Evolutionary conservation across 2,888 invertebrate genomes (phyloP).

Genomic region (Ephialtes manifestator): DNA sequence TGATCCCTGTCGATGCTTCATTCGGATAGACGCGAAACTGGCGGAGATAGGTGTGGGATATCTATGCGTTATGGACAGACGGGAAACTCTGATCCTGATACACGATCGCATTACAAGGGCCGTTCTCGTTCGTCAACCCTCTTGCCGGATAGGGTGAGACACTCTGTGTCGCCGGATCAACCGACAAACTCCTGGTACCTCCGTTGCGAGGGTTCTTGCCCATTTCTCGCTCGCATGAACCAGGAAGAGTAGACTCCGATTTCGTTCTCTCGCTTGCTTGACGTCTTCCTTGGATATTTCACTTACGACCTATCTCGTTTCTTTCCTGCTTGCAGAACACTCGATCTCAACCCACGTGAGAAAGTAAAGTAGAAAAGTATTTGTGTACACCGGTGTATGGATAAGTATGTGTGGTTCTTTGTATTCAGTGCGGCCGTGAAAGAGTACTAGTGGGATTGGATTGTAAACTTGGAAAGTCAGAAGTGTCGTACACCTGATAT

Average conservation of each 20-base stretch:
- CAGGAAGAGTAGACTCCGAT: conserved; percentile 18
- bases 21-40: conserved; percentile 74
- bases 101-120: conserved; percentile 50
- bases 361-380: conserved; percentile 38
- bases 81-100: conserved; percentile 52
- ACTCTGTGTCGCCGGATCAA: conserved; percentile 40
- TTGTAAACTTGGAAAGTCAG: conserved; percentile 55
- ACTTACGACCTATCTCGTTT: conserved; percentile 44
- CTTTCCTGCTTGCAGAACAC: conserved; percentile 41
- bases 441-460: conserved; percentile 45
- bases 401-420: conserved; percentile 26
- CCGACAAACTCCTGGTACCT: conserved; percentile 14
- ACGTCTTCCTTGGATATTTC: conserved; percentile 52
- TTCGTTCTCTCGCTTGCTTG: conserved; percentile 3
- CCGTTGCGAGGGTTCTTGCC: conserved; percentile 21
- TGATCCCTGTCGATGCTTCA: conserved; percentile 79
- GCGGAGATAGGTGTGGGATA: conserved; percentile 25
- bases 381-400: conserved; percentile 24
- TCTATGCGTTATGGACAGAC: conserved; percentile 57
- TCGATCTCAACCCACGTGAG: conserved; percentile 44
- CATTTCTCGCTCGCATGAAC: conserved; percentile 54
- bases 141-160: conserved; percentile 26
- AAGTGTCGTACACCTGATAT: conserved; percentile 61
- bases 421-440: conserved; percentile 2
- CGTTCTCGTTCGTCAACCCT: conserved; percentile 27